These are phyloP conservation scores for Apocheima hispidaria DNA, from an alignment of 2,888 invertebrate species.

Conservation along the genomic window DNA sequence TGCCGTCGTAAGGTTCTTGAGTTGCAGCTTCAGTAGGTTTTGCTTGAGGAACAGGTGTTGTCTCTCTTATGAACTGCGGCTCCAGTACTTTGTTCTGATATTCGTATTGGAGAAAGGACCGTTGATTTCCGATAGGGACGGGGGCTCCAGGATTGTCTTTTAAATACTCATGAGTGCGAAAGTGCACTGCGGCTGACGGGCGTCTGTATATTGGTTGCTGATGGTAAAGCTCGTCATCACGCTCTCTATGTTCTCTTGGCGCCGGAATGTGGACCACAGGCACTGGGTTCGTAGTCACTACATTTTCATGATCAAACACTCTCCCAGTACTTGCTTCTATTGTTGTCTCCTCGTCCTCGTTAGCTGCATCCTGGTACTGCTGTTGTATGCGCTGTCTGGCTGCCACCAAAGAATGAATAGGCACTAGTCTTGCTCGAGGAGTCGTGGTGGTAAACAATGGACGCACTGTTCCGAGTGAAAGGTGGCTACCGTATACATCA, in stretches of 20 bases:
- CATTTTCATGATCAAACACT: conserved; percentile 77
- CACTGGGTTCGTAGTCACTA: conserved; percentile 82
- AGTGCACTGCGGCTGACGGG: conserved; percentile 69
- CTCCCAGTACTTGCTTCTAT: conserved; percentile 84
- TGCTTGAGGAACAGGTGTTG: conserved; percentile 55
- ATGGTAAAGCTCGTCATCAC: conserved; percentile 72
- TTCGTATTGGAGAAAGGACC: conserved; percentile 81
- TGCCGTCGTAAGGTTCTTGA: conserved; percentile 68
- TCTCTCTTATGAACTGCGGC: conserved; percentile 73
- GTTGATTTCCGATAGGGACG: conserved; percentile 81
- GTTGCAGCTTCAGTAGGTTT: conserved; percentile 68
- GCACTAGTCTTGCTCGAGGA: conserved; percentile 84
- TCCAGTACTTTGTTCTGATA: conserved; percentile 81
- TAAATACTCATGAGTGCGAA: conserved; percentile 79
- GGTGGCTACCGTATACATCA: conserved; percentile 89
- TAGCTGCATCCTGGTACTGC: conserved; percentile 71
- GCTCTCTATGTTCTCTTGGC: conserved; percentile 68
- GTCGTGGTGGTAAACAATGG: conserved; percentile 89
- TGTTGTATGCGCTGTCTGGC: conserved; percentile 80
- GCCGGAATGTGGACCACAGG: conserved; percentile 85
- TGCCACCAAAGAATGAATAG: conserved; percentile 80
- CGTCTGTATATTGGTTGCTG: conserved; percentile 75
- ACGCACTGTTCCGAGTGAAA: conserved; percentile 87
- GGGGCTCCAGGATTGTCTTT: conserved; percentile 81
- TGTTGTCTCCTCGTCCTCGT: conserved; percentile 76